Percentiles rank a stretch among this genome's conserved stretches.
Conservation (phyloP, 2,888 invertebrate genomes). For the Lordiphosa fenestrarum region DNA sequence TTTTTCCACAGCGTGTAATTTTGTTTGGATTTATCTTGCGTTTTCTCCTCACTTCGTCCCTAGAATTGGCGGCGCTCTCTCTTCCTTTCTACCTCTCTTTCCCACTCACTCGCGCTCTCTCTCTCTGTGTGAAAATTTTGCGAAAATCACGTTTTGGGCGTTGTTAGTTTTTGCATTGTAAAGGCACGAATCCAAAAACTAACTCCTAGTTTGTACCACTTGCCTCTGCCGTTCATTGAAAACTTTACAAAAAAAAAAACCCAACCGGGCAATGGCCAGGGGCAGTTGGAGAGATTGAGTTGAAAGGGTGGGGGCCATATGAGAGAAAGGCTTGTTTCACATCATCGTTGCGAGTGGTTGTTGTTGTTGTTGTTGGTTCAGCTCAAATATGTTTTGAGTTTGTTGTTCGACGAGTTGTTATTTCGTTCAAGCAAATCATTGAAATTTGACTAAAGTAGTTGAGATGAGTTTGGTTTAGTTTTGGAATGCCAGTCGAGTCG, state of each 20-base stretch:
- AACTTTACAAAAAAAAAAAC: slow-evolving; percentile 8
- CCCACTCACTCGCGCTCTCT: slow-evolving; percentile 2
- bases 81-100: slow-evolving; percentile 5
- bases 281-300: slow-evolving; percentile 2
- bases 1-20: slow-evolving; percentile 70
- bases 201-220: slow-evolving; percentile 67
- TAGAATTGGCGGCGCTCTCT: slow-evolving; percentile 4
- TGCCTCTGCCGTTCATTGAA: slow-evolving; percentile 22
- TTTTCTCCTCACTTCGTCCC: slow-evolving; percentile 4
- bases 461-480: slow-evolving; percentile 1
- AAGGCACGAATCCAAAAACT: slow-evolving; percentile 38
- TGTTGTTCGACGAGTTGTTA: slow-evolving; percentile 3
- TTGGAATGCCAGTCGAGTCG: too few relatives aligned
- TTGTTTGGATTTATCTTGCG: slow-evolving; percentile 63
- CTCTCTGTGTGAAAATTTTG: slow-evolving; percentile 46
- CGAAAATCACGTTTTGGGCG: slow-evolving; percentile 70
- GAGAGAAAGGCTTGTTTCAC: slow-evolving; percentile 3
- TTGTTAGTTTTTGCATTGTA: slow-evolving; percentile 63
- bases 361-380: not conserved
- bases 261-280: slow-evolving; percentile 11
- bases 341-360: not conserved
- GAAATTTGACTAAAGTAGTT: slow-evolving; percentile 12
- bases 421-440: slow-evolving; percentile 1
- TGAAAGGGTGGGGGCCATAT: slow-evolving; percentile 1
- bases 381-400: not conserved